phyloP scores from a whole-genome alignment of 2,888 invertebrate species.

The Unio pictorum region DNA sequence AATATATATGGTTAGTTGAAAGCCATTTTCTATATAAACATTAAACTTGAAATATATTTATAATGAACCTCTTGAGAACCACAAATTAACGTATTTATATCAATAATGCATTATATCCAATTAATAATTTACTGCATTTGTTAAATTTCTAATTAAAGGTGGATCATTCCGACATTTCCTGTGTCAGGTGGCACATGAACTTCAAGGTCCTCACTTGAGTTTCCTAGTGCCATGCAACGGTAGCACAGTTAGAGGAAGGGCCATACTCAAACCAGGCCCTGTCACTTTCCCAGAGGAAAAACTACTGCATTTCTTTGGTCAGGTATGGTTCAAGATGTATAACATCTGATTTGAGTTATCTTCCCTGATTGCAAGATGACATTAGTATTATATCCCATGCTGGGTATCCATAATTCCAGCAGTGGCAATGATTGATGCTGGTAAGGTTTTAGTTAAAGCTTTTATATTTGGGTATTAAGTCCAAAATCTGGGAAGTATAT shows the following conservation, averaged over 20 bases:
- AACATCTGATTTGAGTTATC: neutral
- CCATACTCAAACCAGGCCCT: conserved; percentile 66
- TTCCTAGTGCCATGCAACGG: conserved; percentile 66
- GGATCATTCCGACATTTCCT: conserved; percentile 72
- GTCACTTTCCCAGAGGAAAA: conserved; percentile 69
- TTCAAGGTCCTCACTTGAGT: conserved; percentile 61
- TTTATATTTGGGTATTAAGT: no score
- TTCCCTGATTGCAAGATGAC: no score
- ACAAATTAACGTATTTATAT: no score
- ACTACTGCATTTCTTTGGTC: conserved; percentile 68
- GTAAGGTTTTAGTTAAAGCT: no score
- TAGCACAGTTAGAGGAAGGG: conserved; percentile 62
- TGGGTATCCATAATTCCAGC: neutral
- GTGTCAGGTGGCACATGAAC: conserved; percentile 67
- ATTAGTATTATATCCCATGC: neutral
- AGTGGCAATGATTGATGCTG: neutral
- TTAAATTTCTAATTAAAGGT: conserved; percentile 47
- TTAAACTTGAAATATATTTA: no score
- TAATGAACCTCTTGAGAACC: no score
- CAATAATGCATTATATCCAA: no score
- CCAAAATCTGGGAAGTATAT: no score
- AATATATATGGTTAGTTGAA: no score
- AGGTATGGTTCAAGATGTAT: conserved; percentile 46
- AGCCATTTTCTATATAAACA: no score
- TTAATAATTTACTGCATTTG: no score